Conservation (phyloP, 2,888 invertebrate species). For the Stenolophus ochropezus region DNA sequence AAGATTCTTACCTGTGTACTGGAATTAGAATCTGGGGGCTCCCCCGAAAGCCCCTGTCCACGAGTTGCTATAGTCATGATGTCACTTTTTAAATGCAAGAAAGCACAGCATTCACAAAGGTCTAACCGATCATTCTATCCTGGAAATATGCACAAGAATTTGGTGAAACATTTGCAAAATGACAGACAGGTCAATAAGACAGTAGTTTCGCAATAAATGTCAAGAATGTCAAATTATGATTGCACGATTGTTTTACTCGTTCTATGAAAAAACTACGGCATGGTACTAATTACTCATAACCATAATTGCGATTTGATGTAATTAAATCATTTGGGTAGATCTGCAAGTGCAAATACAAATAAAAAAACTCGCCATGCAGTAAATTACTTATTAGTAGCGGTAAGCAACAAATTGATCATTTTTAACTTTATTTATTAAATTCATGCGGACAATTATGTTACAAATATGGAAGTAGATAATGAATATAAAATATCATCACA, state of each 20-base stretch:
- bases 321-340: conserved; percentile 11
- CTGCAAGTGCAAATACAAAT: not conserved
- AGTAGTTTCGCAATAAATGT: conserved; percentile 21
- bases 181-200: conserved; percentile 11
- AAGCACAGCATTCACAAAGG: conserved; percentile 53
- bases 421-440: conserved; percentile 30
- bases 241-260: conserved; percentile 25
- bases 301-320: not conserved
- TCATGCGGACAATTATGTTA: conserved; percentile 28
- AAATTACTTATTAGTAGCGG: conserved; percentile 11
- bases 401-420: conserved; percentile 15
- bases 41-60: conserved; percentile 78
- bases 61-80: conserved; percentile 80
- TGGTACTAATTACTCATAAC: conserved; percentile 1
- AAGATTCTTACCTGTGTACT: conserved; percentile 67
- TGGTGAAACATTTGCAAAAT: conserved; percentile 37
- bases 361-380: not conserved
- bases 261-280: conserved; percentile 1
- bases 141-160: conserved; percentile 39
- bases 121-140: conserved; percentile 55
- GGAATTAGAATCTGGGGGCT: conserved; percentile 73
- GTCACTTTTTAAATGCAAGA: conserved; percentile 67
- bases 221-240: conserved; percentile 38
- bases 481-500: conserved; percentile 26
- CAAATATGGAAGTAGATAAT: conserved; percentile 40